phyloP scores from a whole-genome alignment of 2,113 vertebrate species.

The Sigmodon hispidus region DNA sequence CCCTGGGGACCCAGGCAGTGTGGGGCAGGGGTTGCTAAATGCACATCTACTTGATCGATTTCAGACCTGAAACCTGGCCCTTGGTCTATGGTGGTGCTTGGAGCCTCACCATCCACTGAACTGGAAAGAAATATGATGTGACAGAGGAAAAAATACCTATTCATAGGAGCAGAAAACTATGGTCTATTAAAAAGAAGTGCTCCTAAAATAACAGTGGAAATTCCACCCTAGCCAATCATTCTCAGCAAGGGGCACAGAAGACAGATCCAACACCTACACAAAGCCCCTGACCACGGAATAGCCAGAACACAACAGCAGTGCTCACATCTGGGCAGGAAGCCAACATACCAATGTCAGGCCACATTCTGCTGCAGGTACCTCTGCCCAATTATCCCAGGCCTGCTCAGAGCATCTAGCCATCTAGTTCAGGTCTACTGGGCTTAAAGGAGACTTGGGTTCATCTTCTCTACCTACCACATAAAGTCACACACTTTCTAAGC shows the following conservation, averaged over 20 bases:
- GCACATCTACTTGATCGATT: neutral
- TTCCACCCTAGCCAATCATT: neutral
- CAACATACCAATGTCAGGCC: neutral
- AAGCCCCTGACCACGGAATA: neutral
- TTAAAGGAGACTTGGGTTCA: neutral
- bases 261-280: neutral
- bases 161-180: conserved; percentile 13
- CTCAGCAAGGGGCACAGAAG: neutral
- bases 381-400: neutral
- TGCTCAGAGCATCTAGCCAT: neutral
- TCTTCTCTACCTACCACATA: neutral
- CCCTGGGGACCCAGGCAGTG: neutral
- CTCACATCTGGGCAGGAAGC: neutral
- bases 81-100: neutral
- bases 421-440: neutral
- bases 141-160: neutral
- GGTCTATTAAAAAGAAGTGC: neutral
- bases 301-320: too few species aligned
- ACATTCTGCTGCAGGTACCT: neutral
- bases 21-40: neutral
- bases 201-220: neutral
- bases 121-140: conserved; percentile 18
- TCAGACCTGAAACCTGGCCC: neutral
- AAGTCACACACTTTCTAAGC: neutral
- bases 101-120: neutral